Evolutionary conservation across 2,888 invertebrate species (phyloP), one percentile per base, ranked within the genome.

Genomic region (Heliconius cydno): DNA sequence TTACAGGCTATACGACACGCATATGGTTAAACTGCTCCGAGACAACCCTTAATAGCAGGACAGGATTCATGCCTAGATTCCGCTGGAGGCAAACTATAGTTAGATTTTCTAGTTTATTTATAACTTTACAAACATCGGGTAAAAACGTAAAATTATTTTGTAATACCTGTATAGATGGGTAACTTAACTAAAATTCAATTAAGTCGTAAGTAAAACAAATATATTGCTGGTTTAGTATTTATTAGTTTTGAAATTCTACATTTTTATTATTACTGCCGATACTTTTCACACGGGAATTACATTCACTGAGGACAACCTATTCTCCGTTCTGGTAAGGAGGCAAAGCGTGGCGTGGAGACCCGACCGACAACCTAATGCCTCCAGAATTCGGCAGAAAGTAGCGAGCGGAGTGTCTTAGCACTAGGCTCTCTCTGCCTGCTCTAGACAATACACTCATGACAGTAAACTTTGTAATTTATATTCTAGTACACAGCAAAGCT

Each of bases 11-110:
- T 86, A 85, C 85, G 86, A 87, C 87, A 89, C 87, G 91, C 89
- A 89, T 90, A 89, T 90, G 88, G 88, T 89, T 88, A 86, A 90
- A 91, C 88, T 89, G 89, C 86, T 88, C 87, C 87, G 90, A 92
- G 92, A 91, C 92, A 92, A 87, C 88, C 89, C 89, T 90, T 94
- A 93, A 93, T 93, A 92, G 91, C 90, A 89, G 92, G 90, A 90
- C 91, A 82, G 89, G 86, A 87, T 87, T 85, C 86, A 86, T 85
- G 87, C 83, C 87, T 88, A 88, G 89, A 86, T 86, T 83, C 85
- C 85, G 92, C 92, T 88, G 77, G 83, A 83, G 87, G 92, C 90
- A n/a, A 66, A 79, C 30, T 74, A 80, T 70, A 76, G 67, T 75
- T 74, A 78, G 76, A 67, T 81, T 70, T 80, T 68, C 73, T 80